Evolutionary conservation across 2,888 invertebrate genomes (phyloP).

Genomic region (Campaea margaritaria): DNA sequence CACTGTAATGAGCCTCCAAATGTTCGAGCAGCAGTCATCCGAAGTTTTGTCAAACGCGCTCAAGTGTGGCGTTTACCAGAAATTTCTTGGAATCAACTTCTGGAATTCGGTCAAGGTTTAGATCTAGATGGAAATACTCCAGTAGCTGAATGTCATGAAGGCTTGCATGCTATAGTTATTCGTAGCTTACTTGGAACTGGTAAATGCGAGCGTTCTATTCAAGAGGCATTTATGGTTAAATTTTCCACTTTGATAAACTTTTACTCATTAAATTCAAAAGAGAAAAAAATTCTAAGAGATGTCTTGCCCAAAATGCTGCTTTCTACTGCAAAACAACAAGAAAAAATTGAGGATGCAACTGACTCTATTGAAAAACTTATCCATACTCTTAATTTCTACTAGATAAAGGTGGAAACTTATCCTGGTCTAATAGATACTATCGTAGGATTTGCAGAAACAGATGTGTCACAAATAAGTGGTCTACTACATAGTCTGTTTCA

Average conservation of each 20-base stretch:
- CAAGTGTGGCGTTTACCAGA: conserved; percentile 63
- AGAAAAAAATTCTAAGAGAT: conserved; percentile 46
- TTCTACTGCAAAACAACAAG: conserved; percentile 38
- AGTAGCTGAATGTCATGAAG: conserved; percentile 60
- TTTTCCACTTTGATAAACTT: conserved; percentile 55
- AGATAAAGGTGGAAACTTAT: conserved; percentile 43
- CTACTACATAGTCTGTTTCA: conserved; percentile 54
- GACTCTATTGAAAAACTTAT: conserved; percentile 48
- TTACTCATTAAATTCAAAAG: conserved; percentile 54
- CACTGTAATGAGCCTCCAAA: conserved; percentile 64
- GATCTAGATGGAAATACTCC: conserved; percentile 61
- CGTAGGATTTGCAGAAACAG: conserved; percentile 41
- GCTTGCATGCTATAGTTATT: conserved; percentile 64
- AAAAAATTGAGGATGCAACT: conserved; percentile 30
- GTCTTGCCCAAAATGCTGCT: conserved; percentile 48
- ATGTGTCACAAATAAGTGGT: conserved; percentile 37
- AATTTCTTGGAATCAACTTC: conserved; percentile 56
- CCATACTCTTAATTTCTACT: conserved; percentile 51
- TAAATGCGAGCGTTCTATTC: conserved; percentile 40
- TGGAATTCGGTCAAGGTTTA: conserved; percentile 60
- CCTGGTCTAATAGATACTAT: conserved; percentile 48
- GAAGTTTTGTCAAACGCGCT: conserved; percentile 68
- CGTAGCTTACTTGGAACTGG: conserved; percentile 53
- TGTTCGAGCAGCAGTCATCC: conserved; percentile 63
- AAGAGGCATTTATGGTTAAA: conserved; percentile 51